phyloP scores from a whole-genome alignment of 1,140 invertebrate genomes.

The Microplitis demolitor region DNA sequence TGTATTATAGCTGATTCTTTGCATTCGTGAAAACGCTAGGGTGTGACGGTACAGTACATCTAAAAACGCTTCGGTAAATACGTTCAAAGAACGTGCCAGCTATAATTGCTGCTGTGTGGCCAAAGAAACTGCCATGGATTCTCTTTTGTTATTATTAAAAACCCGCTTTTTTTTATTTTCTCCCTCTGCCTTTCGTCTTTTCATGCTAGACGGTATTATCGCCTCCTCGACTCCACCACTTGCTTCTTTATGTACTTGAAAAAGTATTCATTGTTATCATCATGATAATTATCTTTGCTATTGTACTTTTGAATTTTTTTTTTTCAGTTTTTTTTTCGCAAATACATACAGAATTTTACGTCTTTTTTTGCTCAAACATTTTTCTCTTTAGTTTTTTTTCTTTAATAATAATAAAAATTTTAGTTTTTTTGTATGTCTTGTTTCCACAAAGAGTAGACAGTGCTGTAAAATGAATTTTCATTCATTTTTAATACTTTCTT shows the following conservation, averaged over 20 bases:
- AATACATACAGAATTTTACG: slow-evolving; percentile 2
- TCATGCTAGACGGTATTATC: slow-evolving; percentile 19
- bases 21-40: neutral
- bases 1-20: slow-evolving; percentile 6
- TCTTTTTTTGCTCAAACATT: neutral
- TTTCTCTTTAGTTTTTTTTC: slow-evolving; percentile 10
- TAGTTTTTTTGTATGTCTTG: neutral
- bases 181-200: neutral
- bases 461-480: no score
- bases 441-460: neutral
- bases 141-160: slow-evolving; percentile 21
- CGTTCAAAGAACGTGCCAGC: slow-evolving; percentile 35
- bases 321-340: neutral
- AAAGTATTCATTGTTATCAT: slow-evolving; percentile 3
- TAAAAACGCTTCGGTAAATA: slow-evolving; percentile 32
- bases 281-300: neutral
- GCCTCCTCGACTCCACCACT: neutral
- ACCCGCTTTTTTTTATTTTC: slow-evolving; percentile 1
- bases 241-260: slow-evolving; percentile 1
- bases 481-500: no score
- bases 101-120: slow-evolving; percentile 8
- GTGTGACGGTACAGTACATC: neutral
- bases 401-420: neutral
- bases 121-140: slow-evolving; percentile 10
- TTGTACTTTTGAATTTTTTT: neutral